Conservation (phyloP, 2,888 invertebrate species). For the Andrena minutula region DNA sequence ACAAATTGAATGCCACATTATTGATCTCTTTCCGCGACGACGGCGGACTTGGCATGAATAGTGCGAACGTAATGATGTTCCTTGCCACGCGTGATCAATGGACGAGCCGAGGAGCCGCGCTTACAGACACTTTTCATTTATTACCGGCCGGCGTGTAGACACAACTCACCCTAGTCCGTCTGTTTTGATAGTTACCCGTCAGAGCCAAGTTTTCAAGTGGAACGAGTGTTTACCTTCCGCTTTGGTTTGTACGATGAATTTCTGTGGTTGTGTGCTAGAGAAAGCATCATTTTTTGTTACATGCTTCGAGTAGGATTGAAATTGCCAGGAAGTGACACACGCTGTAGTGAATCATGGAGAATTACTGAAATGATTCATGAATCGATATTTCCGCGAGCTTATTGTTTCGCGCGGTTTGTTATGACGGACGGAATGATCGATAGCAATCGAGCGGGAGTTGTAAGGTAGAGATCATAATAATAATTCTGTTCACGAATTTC, state of each 20-base stretch:
- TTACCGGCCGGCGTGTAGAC: background rate
- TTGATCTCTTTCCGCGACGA: slow-evolving; percentile 54
- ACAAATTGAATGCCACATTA: slow-evolving; percentile 63
- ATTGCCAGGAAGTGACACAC: background rate
- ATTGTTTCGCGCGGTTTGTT: slow-evolving; percentile 14
- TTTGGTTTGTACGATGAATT: slow-evolving; percentile 10
- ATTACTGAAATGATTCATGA: background rate
- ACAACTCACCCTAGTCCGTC: slow-evolving; percentile 2
- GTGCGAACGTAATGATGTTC: slow-evolving; percentile 37
- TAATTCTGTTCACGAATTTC: background rate
- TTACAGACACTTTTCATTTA: slow-evolving; percentile 30
- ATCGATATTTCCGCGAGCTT: background rate
- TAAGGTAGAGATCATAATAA: background rate
- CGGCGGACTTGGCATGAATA: slow-evolving; percentile 47
- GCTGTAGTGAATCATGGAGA: background rate
- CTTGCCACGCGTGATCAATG: slow-evolving; percentile 37
- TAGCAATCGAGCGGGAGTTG: background rate
- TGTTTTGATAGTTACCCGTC: background rate
- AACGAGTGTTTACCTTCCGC: background rate
- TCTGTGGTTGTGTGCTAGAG: background rate
- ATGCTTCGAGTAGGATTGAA: background rate
- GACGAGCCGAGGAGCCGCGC: slow-evolving; percentile 10
- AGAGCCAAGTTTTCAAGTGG: background rate
- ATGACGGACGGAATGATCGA: slow-evolving; percentile 28
- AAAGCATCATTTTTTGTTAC: background rate